Evolutionary conservation across 2,888 invertebrate species (phyloP), one percentile per base, ranked within the genome.

Genomic region (Adineta ricciae): DNA sequence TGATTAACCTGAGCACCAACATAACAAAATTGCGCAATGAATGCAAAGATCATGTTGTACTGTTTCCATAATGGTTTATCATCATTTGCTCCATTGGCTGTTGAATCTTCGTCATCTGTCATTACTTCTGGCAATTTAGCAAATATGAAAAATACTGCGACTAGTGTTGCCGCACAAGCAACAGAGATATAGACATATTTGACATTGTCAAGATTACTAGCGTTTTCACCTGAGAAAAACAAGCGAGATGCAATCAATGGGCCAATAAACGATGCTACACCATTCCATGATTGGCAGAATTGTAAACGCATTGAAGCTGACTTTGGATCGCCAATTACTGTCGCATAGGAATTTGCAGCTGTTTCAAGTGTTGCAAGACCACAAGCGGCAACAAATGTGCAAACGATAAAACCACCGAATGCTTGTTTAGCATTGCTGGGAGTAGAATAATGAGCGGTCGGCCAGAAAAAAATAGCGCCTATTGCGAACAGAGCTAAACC

Each of bases 1-100:
- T 46, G 5, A 46, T 50, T 50, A 19, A 50, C 78, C 78, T 78
- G 78, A 41, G 78, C 78, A 78, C 78, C 78, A 78, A 78, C 78
- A 78, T 78, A 78, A 78, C 38, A 78, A 41, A 78, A 78, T 41
- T 78, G 24, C n/a, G 78, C 78, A 24, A 78, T 24, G 24, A 78
- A 38, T 41, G 41, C 78, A 78, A 78, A 78, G 11, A 78, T 78
- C 38, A 78, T 41, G 41, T 78, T 78, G 8, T 64, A 64, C 19
- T 64, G 64, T 32, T 64, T 64, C 64, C 78, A 41, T 16, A 78
- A 4, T 41, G 78, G 38, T 78, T 78, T n/a, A 2, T 19, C 24
- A 36, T 78, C 41, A 14, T 78, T 21, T 19, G 24, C 41, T 1
- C 4, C 4, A 24, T 4, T n/a, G 14, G 7, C 24, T 36, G n/a